Evolutionary conservation across 2,797 vertebrate genomes (phyloP).

Genomic region (Clarias fuscus): DNA sequence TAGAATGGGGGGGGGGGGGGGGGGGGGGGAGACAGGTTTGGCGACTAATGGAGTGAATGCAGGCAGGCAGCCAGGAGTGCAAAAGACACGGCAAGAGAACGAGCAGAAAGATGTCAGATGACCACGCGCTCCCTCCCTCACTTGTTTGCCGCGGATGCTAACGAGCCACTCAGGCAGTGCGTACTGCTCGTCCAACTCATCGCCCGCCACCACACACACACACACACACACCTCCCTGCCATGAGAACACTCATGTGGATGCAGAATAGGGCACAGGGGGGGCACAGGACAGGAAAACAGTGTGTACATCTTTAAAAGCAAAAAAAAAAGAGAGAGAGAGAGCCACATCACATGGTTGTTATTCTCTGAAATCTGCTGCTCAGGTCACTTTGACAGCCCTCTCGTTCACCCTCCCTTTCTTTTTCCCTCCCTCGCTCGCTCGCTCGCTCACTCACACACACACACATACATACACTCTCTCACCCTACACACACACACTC

Average conservation of each 20-base stretch:
- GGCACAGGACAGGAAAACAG: slow-evolving; percentile 61
- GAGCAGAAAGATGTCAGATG: slow-evolving; percentile 62
- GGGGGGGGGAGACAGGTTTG: not conserved
- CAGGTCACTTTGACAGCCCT: slow-evolving; percentile 88
- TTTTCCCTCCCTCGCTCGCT: slow-evolving; percentile 41
- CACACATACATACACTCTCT: slow-evolving; percentile 28
- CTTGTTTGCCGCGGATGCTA: slow-evolving; percentile 70
- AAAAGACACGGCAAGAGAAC: slow-evolving; percentile 47
- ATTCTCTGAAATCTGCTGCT: slow-evolving; percentile 79
- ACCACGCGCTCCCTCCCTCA: slow-evolving; percentile 60
- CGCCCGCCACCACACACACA: slow-evolving; percentile 24
- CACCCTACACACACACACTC: slow-evolving; percentile 36
- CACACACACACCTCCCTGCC: slow-evolving; percentile 41
- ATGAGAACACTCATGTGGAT: slow-evolving; percentile 46
- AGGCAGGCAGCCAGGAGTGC: slow-evolving; percentile 33
- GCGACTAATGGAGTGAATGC: slow-evolving; percentile 27
- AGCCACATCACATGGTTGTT: slow-evolving; percentile 81
- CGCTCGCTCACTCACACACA: not conserved
- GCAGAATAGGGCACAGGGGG: slow-evolving; percentile 37
- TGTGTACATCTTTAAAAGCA: slow-evolving; percentile 72
- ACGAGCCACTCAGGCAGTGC: slow-evolving; percentile 66
- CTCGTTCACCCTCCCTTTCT: slow-evolving; percentile 58
- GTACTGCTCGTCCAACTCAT: slow-evolving; percentile 24
- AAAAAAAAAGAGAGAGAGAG: slow-evolving; percentile 51
- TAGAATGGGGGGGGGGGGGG: not conserved